phyloP scores from a whole-genome alignment of 2,113 vertebrate species.

The Platichthys flesus region DNA sequence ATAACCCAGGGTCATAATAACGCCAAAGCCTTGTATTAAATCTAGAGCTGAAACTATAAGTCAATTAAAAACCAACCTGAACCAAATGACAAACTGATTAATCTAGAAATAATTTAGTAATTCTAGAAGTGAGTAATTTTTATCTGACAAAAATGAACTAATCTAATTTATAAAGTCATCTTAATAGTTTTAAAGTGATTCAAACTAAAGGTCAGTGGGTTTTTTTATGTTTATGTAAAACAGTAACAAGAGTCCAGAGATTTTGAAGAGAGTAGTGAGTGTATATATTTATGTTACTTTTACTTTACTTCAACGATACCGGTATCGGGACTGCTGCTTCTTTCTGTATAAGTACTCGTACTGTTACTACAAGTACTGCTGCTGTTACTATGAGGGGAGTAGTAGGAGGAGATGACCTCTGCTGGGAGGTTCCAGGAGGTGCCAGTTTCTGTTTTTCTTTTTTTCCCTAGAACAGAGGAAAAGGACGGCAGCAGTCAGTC shows the following conservation, averaged over 20 bases:
- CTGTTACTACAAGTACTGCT: not conserved
- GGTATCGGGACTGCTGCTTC: not conserved
- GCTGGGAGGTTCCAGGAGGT: constrained; percentile 63
- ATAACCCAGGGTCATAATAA: too few relatives aligned
- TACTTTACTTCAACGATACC: not conserved
- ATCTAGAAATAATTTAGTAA: too few relatives aligned
- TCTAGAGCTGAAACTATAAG: not conserved
- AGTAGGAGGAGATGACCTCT: constrained; percentile 58
- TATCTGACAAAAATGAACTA: too few relatives aligned
- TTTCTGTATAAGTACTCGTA: not conserved
- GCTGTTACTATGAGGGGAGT: not conserved
- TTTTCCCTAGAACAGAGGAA: constrained; percentile 47
- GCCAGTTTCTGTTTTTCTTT: constrained; percentile 45
- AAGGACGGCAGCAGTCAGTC: constrained; percentile 26
- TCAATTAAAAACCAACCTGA: too few relatives aligned
- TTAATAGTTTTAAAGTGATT: too few relatives aligned
- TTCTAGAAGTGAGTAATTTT: too few relatives aligned
- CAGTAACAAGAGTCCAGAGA: not conserved
- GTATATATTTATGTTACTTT: not conserved
- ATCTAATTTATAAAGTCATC: too few relatives aligned
- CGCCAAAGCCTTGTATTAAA: not conserved
- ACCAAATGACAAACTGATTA: too few relatives aligned
- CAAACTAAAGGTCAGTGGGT: too few relatives aligned
- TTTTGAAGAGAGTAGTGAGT: not conserved
- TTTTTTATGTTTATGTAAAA: not conserved